Conservation (phyloP, 2,888 invertebrate species). For the Chymomyza amoena region DNA sequence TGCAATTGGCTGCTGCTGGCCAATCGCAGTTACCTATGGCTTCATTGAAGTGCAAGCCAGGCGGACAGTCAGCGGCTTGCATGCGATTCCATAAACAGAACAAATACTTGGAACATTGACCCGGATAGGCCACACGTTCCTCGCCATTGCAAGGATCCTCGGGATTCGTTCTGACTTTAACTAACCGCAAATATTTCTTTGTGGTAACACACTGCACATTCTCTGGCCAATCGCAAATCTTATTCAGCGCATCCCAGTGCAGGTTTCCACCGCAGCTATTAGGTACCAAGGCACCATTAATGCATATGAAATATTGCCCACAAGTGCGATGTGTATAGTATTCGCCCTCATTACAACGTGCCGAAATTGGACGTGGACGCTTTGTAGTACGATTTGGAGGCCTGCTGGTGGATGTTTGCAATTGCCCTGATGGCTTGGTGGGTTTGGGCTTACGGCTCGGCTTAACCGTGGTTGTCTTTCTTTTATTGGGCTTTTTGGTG, state of each 20-base stretch:
- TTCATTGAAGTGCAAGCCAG: slow-evolving; percentile 87
- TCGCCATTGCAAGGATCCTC: slow-evolving; percentile 83
- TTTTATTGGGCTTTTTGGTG: slow-evolving; percentile 39
- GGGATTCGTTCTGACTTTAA: slow-evolving; percentile 68
- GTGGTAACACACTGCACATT: slow-evolving; percentile 82
- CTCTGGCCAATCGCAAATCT: slow-evolving; percentile 88
- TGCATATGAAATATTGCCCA: slow-evolving; percentile 87
- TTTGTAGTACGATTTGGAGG: slow-evolving; percentile 51
- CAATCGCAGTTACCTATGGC: slow-evolving; percentile 85
- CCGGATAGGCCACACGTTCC: slow-evolving; percentile 83
- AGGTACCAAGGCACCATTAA: slow-evolving; percentile 84
- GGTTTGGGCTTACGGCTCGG: slow-evolving; percentile 41
- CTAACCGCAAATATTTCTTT: slow-evolving; percentile 71
- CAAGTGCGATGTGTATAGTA: slow-evolving; percentile 88
- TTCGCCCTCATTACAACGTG: slow-evolving; percentile 83
- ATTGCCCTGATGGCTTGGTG: slow-evolving; percentile 21
- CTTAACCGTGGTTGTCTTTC: slow-evolving; percentile 32
- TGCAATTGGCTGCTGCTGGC: slow-evolving; percentile 84
- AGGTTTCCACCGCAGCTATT: slow-evolving; percentile 88
- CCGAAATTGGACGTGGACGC: slow-evolving; percentile 46
- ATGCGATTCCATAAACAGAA: slow-evolving; percentile 90
- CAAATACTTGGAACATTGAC: slow-evolving; percentile 86
- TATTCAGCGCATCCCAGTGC: slow-evolving; percentile 84
- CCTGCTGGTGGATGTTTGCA: slow-evolving; percentile 33
- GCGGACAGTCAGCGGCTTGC: slow-evolving; percentile 85